Percentiles rank a stretch among this genome's conserved stretches.
phyloP scores from a whole-genome alignment of 2,113 vertebrate species.

The Gobiocypris rarus region DNA sequence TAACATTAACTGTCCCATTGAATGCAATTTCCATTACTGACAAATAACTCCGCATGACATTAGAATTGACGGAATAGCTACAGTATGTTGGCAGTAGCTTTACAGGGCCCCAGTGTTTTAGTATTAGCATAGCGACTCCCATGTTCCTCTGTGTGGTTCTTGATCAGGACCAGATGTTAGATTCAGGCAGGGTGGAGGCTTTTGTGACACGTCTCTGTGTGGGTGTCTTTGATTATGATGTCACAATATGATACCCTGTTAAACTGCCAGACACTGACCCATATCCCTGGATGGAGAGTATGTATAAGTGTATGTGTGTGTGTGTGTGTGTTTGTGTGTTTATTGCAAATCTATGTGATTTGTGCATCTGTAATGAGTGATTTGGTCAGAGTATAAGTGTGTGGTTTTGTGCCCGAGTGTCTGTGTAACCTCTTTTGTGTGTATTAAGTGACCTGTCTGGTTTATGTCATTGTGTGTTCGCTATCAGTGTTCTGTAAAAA shows the following conservation, averaged over 20 bases:
- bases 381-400: slow-evolving; percentile 41
- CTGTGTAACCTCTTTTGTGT: slow-evolving; percentile 40
- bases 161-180: slow-evolving; percentile 72
- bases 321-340: background rate
- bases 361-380: slow-evolving; percentile 31
- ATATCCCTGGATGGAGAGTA: slow-evolving; percentile 34
- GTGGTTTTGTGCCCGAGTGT: slow-evolving; percentile 32
- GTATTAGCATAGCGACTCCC: slow-evolving; percentile 28
- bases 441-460: slow-evolving; percentile 28
- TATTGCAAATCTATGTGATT: slow-evolving; percentile 31
- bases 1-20: slow-evolving; percentile 7
- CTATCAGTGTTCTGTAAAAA: slow-evolving; percentile 24
- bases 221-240: slow-evolving; percentile 70
- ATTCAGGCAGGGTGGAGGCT: slow-evolving; percentile 61
- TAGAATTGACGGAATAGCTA: background rate
- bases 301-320: slow-evolving; percentile 49
- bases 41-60: background rate
- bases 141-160: slow-evolving; percentile 52
- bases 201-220: slow-evolving; percentile 67
- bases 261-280: slow-evolving; percentile 63
- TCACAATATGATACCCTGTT: slow-evolving; percentile 73
- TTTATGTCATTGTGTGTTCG: slow-evolving; percentile 28
- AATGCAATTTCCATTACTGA: slow-evolving; percentile 8
- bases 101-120: slow-evolving; percentile 20
- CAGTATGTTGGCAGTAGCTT: slow-evolving; percentile 33